Evolutionary conservation across 2,888 invertebrate genomes (phyloP).

Genomic region (Arenicola marina): DNA sequence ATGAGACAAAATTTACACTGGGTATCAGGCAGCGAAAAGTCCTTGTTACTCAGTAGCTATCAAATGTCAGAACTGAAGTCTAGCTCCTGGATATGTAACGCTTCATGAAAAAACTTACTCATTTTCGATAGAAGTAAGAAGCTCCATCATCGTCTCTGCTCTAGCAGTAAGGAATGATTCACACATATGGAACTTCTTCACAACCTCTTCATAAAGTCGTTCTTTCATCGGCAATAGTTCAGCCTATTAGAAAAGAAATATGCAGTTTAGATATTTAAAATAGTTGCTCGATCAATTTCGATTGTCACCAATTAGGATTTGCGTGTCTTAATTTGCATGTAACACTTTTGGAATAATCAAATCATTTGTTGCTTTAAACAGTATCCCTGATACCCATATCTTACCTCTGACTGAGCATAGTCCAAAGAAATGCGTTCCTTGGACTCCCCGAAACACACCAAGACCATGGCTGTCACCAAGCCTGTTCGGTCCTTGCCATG

Average conservation of each 20-base stretch:
- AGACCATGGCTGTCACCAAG: slow-evolving; percentile 45
- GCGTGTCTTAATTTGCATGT: not conserved
- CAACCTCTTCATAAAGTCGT: slow-evolving; percentile 37
- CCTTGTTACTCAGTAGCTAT: no score
- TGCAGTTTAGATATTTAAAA: not conserved
- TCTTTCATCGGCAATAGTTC: slow-evolving; percentile 33
- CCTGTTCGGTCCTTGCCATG: slow-evolving; percentile 56
- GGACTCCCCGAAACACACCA: slow-evolving; percentile 42
- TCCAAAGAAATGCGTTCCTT: slow-evolving; percentile 42
- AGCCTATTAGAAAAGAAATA: slow-evolving; percentile 11
- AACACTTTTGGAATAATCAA: not conserved
- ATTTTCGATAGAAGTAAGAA: slow-evolving; percentile 39
- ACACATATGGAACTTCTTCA: slow-evolving; percentile 38
- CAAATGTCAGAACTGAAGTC: no score
- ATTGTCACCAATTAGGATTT: no score
- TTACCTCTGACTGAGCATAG: slow-evolving; percentile 45
- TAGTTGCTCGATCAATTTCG: no score
- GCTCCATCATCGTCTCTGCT: slow-evolving; percentile 36
- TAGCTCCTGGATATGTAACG: no score
- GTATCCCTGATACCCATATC: not conserved
- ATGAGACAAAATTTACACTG: no score
- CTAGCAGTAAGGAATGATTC: slow-evolving; percentile 37
- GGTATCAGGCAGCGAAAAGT: no score
- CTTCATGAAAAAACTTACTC: slow-evolving; percentile 33
- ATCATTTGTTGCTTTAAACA: not conserved